phyloP scores from a whole-genome alignment of 1,140 invertebrate species.

The Diabrotica virgifera region DNA sequence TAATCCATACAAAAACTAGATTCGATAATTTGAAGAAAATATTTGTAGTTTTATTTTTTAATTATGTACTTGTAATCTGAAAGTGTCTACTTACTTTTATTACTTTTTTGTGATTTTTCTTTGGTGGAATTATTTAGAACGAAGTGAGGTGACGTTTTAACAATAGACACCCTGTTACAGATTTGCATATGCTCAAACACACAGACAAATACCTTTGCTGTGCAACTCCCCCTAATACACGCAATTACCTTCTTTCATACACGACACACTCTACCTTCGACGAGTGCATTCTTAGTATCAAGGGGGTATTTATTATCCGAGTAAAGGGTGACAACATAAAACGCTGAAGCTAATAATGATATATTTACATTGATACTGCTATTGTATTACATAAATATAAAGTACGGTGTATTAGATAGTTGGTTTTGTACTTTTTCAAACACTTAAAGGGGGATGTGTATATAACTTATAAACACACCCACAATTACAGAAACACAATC shows the following conservation, averaged over 20 bases:
- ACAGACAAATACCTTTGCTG: background rate
- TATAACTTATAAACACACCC: no score
- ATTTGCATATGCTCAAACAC: background rate
- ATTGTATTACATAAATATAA: no score
- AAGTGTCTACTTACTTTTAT: no score
- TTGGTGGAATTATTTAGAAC: conserved; percentile 57
- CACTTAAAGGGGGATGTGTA: no score
- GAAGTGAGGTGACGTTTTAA: background rate
- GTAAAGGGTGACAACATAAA: background rate
- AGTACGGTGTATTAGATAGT: no score
- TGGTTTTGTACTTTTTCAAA: no score
- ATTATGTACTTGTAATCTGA: no score
- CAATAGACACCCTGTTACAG: background rate
- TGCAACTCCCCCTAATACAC: conserved; percentile 1
- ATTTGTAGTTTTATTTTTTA: no score
- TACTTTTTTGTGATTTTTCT: conserved; percentile 31
- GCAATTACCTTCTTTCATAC: conserved; percentile 2
- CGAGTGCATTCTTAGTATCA: background rate
- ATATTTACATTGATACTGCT: no score
- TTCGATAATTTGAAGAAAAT: no score
- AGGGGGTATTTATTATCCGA: background rate
- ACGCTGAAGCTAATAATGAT: background rate
- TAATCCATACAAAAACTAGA: no score
- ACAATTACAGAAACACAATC: no score
- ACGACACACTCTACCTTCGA: background rate